Percentiles rank a stretch among this genome's conserved stretches.
Conservation (phyloP, 2,113 vertebrate species). For the Siniperca chuatsi region DNA sequence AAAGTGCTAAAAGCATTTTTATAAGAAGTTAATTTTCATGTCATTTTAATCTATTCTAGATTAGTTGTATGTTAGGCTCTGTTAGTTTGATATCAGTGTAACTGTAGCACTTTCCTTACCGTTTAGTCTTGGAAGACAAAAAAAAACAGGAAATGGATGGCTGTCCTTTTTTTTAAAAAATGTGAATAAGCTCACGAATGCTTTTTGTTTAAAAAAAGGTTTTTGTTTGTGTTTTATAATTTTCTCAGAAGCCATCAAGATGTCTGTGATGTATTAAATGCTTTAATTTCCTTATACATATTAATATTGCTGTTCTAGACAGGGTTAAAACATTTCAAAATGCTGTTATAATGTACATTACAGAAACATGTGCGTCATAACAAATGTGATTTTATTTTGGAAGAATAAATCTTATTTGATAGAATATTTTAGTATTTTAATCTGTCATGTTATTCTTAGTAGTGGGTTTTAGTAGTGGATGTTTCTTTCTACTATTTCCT, state of each 20-base stretch:
- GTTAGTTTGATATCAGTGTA: background rate
- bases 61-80: background rate
- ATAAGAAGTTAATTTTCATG: constrained; percentile 3
- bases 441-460: background rate
- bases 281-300: background rate
- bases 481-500: background rate
- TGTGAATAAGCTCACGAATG: background rate
- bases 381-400: constrained; percentile 20
- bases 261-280: background rate
- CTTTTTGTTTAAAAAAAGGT: background rate
- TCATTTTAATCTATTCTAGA: constrained; percentile 30
- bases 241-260: constrained; percentile 22
- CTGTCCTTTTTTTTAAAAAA: background rate
- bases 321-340: constrained; percentile 2
- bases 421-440: background rate
- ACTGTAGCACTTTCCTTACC: background rate
- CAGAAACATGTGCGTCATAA: background rate
- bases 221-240: background rate
- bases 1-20: background rate
- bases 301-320: constrained; percentile 15
- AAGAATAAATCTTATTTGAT: constrained; percentile 44
- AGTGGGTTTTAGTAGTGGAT: background rate
- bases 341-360: background rate
- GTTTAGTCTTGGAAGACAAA: background rate
- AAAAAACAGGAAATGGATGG: background rate